Percentiles rank a stretch among this genome's conserved stretches.
phyloP scores from a whole-genome alignment of 2,888 invertebrate genomes.

The Eilema griseolum region DNA sequence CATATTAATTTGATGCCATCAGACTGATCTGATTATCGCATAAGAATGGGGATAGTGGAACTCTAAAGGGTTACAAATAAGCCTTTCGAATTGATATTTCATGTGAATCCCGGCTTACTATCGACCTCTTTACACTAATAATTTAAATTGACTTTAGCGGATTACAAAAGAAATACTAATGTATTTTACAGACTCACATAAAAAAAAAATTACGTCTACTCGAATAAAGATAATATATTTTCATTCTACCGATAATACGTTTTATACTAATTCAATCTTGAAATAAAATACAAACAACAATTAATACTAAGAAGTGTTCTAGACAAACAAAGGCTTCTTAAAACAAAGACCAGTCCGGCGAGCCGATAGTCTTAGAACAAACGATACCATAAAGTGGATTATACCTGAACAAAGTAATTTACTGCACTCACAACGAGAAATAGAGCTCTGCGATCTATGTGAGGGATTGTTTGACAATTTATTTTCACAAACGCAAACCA shows the following conservation, averaged over 20 bases:
- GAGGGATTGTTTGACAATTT: too few species aligned
- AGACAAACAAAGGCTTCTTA: slow-evolving; percentile 10
- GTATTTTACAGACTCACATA: too few species aligned
- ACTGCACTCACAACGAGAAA: slow-evolving; percentile 33
- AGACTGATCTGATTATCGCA: too few species aligned
- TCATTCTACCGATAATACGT: background rate
- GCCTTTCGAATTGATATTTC: too few species aligned
- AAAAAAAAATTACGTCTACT: background rate
- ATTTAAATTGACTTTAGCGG: too few species aligned
- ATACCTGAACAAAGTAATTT: slow-evolving; percentile 42
- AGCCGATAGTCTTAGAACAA: slow-evolving; percentile 32
- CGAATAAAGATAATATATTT: background rate
- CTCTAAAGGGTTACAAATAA: too few species aligned
- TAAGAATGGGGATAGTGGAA: too few species aligned
- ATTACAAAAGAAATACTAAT: too few species aligned
- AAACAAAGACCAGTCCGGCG: slow-evolving; percentile 31
- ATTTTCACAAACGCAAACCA: too few species aligned
- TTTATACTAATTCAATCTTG: background rate
- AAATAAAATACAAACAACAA: background rate
- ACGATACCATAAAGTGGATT: slow-evolving; percentile 39
- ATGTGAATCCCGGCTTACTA: too few species aligned
- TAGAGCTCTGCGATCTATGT: slow-evolving; percentile 6
- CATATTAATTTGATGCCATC: too few species aligned
- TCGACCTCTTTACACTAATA: too few species aligned
- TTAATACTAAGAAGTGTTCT: slow-evolving; percentile 16